Conservation (phyloP, 2,113 vertebrate species). For the Gymnobelideus leadbeateri region DNA sequence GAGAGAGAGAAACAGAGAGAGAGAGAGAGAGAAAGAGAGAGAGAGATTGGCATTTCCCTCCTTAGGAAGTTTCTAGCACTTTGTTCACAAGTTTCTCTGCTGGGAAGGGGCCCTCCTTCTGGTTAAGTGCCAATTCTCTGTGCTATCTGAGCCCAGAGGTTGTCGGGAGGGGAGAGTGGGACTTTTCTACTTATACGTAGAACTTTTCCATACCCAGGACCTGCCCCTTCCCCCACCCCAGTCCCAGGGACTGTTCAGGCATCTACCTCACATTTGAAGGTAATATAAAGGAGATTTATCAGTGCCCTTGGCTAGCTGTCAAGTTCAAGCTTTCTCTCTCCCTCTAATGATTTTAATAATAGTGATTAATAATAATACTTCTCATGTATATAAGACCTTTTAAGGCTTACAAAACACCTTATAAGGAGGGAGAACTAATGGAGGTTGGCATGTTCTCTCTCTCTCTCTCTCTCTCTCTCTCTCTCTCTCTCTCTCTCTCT, state of each 20-base stretch:
- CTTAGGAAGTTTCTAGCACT: not conserved
- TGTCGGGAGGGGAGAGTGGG: not conserved
- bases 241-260: not conserved
- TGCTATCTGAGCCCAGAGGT: not conserved
- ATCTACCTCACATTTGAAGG: not conserved
- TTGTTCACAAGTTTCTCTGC: not conserved
- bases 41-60: not conserved
- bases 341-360: not conserved
- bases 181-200: not conserved
- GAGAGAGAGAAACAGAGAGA: fast-evolving
- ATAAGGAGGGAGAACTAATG: not conserved
- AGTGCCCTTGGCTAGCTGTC: not conserved
- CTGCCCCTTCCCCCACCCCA: too few relatives aligned
- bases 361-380: not conserved
- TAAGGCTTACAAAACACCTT: not conserved
- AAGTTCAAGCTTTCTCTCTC: not conserved
- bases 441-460: not conserved
- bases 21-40: too few relatives aligned
- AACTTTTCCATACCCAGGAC: not conserved
- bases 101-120: not conserved
- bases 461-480: not conserved
- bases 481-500: not conserved
- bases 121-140: not conserved
- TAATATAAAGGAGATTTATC: not conserved
- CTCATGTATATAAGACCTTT: not conserved